Base-by-base conservation (phyloP, 1,140 invertebrate genomes). In the Drosophila funebris region DNA sequence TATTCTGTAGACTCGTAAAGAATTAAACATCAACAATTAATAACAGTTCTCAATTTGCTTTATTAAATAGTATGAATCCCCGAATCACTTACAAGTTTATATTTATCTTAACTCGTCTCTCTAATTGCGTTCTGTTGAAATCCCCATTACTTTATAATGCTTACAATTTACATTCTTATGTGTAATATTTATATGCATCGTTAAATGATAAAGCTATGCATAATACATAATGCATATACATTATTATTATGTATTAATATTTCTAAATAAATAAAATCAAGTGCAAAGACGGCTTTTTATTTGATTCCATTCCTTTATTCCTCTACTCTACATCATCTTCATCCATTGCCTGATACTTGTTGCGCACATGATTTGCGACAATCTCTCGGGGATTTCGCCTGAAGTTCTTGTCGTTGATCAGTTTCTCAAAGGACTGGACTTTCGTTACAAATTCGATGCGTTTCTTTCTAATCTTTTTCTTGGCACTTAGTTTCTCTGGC, bases 161-260 rank as follows among this genome's bases (percentile, higher is more conserved):
- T 87, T 87, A 68, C 61, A 72, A 72, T 68, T 89, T 83, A 84
- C 70, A 90, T 78, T 78, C 69, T 78, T 78, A 81, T 73, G 53
- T 85, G 74, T 90, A 90, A 81, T 78, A 88, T 88, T 83, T 79
- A 88, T 76, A 79, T 79, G 80, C 80, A 81, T 64, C 71, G 82
- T 85, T 85, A 87, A 78, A 69, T 85, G 74, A 85, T 85, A 78
- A 73, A 31, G 9, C 54, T 69, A 85, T 71, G 71, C 63, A 68
- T 82, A 74, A 84, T 75, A 60, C 76, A 83, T 68, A 77, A 83
- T 68, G 73, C 13, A 41, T 64, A 27, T n/a, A 36, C 3, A 36
- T 36, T 36, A 36, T 36, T 36, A 36, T 36, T 53, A 62, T 62
- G 63, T 78, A 85, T 90, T 90, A 90, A 90, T 90, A 90, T 48